A percentile compares a stretch with the other conserved stretches of the same genome.
phyloP scores from a whole-genome alignment of 1,140 invertebrate species.

The Rhyacophila brunnea region DNA sequence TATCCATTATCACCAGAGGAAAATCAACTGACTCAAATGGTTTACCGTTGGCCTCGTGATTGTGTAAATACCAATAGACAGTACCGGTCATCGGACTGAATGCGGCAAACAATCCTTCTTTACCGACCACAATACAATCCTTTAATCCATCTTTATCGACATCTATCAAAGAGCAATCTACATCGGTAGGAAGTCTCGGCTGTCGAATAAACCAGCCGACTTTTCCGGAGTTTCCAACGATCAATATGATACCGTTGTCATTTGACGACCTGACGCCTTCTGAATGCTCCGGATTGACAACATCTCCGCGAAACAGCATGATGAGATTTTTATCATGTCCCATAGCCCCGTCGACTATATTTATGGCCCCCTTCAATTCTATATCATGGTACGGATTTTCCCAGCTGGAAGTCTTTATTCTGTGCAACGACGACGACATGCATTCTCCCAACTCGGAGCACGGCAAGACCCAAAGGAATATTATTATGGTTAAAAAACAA shows the following conservation, averaged over 20 bases:
- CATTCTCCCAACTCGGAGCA: conserved; percentile 63
- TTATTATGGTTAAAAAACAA: conserved; percentile 66
- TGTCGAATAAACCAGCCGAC: conserved; percentile 66
- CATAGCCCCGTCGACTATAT: conserved; percentile 61
- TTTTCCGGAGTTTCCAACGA: conserved; percentile 62
- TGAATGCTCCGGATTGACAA: conserved; percentile 56
- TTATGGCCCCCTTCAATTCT: conserved; percentile 69
- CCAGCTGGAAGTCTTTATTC: conserved; percentile 64
- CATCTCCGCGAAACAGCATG: conserved; percentile 66
- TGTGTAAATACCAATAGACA: conserved; percentile 64
- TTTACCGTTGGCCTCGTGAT: conserved; percentile 49
- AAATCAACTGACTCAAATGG: conserved; percentile 61
- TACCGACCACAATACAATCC: conserved; percentile 71
- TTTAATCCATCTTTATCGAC: conserved; percentile 65
- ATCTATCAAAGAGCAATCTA: conserved; percentile 71
- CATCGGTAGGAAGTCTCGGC: conserved; percentile 61
- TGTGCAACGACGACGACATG: conserved; percentile 55
- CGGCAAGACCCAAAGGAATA: conserved; percentile 74
- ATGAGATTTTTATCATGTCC: conserved; percentile 65
- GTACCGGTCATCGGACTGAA: conserved; percentile 68
- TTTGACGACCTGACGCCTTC: conserved; percentile 51
- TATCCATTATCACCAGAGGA: conserved; percentile 68
- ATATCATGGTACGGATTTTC: conserved; percentile 68
- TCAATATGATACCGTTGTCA: conserved; percentile 57
- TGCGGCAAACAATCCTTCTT: conserved; percentile 64